A percentile compares a stretch with the other conserved stretches of the same genome.
These are phyloP conservation scores for Aphelenchoides fujianensis DNA, from an alignment of 1,140 invertebrate species.

Conservation along the genomic window DNA sequence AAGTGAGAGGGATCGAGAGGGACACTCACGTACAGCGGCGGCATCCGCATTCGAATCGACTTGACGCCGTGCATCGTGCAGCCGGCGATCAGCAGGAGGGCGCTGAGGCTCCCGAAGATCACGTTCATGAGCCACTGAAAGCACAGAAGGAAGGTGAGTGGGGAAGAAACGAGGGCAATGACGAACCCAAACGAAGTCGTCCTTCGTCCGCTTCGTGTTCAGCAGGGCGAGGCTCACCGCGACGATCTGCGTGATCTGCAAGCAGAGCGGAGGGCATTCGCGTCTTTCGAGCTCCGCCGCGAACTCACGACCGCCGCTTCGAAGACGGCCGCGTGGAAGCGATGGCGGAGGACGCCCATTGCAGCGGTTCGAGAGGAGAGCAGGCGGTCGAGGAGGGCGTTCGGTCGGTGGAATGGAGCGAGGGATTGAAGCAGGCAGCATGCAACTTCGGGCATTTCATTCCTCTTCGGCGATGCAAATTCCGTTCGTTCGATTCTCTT, in stretches of 20 bases:
- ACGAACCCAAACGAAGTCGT: not conserved
- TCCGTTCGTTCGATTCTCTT: no score
- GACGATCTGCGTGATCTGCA: not conserved
- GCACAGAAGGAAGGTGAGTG: not conserved
- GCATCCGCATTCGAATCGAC: not conserved
- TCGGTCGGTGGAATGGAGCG: no score
- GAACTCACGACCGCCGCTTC: not conserved
- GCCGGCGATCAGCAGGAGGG: not conserved
- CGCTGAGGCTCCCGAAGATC: not conserved
- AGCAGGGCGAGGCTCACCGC: not conserved
- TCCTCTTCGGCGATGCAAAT: no score
- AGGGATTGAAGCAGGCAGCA: no score
- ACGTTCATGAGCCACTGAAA: not conserved
- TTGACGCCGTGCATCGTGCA: not conserved
- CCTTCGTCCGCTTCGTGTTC: not conserved
- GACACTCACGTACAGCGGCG: conserved; percentile 1
- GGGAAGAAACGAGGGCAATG: not conserved
- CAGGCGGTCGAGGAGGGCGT: no score
- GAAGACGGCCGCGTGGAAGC: not conserved
- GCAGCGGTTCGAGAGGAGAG: no score
- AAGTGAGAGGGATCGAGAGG: not conserved
- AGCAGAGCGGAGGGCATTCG: not conserved
- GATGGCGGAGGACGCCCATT: not conserved
- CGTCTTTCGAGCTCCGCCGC: not conserved
- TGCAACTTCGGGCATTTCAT: no score